Base-by-base conservation (phyloP, 2,888 invertebrate species). In the Geophilus truncorum region DNA sequence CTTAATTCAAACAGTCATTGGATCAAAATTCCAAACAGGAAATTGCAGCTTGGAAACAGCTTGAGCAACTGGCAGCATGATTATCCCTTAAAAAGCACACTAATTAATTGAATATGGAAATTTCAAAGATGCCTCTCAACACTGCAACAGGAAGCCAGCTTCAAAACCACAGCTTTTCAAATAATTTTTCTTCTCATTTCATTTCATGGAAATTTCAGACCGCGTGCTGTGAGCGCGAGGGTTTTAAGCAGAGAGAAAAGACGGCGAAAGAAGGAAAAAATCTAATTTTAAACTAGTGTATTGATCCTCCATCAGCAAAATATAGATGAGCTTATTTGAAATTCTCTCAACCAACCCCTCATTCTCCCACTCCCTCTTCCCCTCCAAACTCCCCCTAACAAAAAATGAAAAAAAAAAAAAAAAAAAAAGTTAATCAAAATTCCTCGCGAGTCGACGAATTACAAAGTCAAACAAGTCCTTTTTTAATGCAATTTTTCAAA, bases 131-230 rank as follows among this genome's bases (percentile, higher is more conserved):
- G 36, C 36, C 18, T 18, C 23, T 57, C n/a, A 57, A 57, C 9
- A 9, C 57, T 40, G 18, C 57, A n/a, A 18, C 57, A 57, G 57
- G 23, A 23, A 23, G 57, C 21, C 18, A 9, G 57, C n/a, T 57
- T 21, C 21, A 57, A 57, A 57, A 57, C 57, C 57, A 57, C 57
- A 57, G 57, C 57, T 57, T 57, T 57, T 57, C 57, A 57, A 57
- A 57, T 57, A n/a, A 57, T 57, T 57, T 57, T 57, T 57, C 57
- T 57, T 57, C 57, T 57, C 57, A 57, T 57, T 57, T 57, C 57
- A 57, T 57, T 57, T 57, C 57, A 57, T 57, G 57, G 57, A 57
- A 57, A 57, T 57, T 57, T 57, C 57, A 57, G 57, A 57, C 57
- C 57, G 18, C 57, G 57, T 21, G n/a, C 57, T 57, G 57, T 57